These are phyloP conservation scores for Chlorodrepanis virens DNA, from an alignment of 2,113 vertebrate species.

Conservation along the genomic window DNA sequence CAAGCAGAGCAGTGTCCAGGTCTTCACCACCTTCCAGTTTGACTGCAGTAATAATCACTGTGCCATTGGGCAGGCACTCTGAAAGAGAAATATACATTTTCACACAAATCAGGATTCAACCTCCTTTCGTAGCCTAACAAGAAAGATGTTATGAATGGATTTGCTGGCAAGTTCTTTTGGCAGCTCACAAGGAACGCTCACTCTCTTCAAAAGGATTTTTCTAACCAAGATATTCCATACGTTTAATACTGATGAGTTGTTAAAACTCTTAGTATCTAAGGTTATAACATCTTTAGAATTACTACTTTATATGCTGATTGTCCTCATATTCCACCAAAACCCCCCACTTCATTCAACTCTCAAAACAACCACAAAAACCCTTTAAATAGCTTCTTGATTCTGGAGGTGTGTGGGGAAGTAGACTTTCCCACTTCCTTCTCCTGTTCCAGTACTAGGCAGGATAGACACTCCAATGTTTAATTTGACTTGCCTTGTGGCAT, in stretches of 20 bases:
- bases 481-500: not conserved
- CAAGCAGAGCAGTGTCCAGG: slow-evolving; percentile 30
- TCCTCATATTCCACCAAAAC: not conserved
- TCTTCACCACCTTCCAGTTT: not conserved
- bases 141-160: not conserved
- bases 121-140: not conserved
- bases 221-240: not conserved
- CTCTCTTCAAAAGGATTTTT: not conserved
- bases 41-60: slow-evolving; percentile 30
- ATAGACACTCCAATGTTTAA: not conserved
- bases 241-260: not conserved
- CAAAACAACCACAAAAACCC: not conserved
- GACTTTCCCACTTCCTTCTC: not conserved
- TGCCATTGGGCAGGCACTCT: slow-evolving; percentile 62
- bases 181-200: not conserved
- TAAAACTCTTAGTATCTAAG: not conserved
- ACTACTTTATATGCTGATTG: not conserved
- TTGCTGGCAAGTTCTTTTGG: not conserved
- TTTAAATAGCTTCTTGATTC: not conserved
- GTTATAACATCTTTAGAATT: not conserved
- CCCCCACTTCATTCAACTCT: rapidly evolving
- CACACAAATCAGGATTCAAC: not conserved
- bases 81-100: not conserved
- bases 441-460: rapidly evolving
- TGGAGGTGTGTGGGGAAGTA: not conserved